Evolutionary conservation across 2,797 vertebrate species (phyloP).

Genomic region (Lacerta viridis): DNA sequence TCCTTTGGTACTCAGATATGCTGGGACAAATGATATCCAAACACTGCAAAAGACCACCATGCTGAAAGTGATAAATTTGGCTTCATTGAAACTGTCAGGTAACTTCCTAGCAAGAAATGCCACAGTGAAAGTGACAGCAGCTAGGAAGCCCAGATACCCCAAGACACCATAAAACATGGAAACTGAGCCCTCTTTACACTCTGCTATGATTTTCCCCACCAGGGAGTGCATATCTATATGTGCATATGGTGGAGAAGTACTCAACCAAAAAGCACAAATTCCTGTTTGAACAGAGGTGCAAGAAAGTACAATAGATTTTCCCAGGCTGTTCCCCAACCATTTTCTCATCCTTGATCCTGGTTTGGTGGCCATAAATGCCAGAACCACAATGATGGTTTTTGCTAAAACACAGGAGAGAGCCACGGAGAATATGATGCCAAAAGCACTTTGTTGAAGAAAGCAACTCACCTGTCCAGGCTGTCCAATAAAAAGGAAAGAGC

Average conservation of each 20-base stretch:
- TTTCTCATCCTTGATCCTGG: neutral
- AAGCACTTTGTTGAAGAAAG: neutral
- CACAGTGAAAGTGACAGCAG: neutral
- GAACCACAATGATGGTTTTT: slow-evolving; percentile 16
- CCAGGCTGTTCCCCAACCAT: neutral
- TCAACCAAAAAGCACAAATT: neutral
- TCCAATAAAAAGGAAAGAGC: slow-evolving; percentile 8
- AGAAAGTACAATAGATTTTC: neutral
- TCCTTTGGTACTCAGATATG: no score
- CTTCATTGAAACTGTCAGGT: slow-evolving; percentile 3
- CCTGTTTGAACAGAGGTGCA: neutral
- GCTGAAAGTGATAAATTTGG: slow-evolving; percentile 6
- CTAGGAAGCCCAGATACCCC: slow-evolving; percentile 8
- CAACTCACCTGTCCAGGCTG: neutral
- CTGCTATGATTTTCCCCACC: neutral
- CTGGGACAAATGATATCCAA: neutral
- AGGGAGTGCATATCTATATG: neutral
- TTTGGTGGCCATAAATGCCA: slow-evolving; percentile 3
- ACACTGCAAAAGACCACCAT: neutral
- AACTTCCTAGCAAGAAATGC: neutral
- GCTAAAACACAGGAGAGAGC: neutral
- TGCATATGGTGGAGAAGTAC: neutral
- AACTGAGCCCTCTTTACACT: neutral
- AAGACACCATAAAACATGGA: neutral
- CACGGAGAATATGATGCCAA: neutral